These are phyloP conservation scores for Danio aesculapii DNA, from an alignment of 2,797 vertebrate species.

Conservation along the genomic window DNA sequence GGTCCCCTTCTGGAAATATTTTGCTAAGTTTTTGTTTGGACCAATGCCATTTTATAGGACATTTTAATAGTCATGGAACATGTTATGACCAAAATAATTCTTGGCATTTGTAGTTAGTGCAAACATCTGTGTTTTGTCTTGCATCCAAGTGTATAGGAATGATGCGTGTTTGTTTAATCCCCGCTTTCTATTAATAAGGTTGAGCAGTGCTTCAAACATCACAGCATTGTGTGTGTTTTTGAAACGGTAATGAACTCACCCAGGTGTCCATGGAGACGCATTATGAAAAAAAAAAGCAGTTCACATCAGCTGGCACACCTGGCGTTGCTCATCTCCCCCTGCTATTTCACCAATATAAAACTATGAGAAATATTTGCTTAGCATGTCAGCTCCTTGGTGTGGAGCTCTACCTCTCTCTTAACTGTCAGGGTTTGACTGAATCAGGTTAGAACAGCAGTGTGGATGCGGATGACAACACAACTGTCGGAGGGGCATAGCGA, in stretches of 20 bases:
- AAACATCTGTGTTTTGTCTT: neutral
- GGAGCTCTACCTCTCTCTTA: slow-evolving; percentile 65
- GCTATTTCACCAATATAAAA: slow-evolving; percentile 41
- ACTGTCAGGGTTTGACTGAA: slow-evolving; percentile 84
- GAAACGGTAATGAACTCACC: neutral
- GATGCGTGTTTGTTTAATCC: neutral
- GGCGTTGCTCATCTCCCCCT: slow-evolving; percentile 44
- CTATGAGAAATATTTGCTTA: slow-evolving; percentile 74
- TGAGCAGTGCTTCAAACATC: neutral
- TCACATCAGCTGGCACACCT: slow-evolving; percentile 46
- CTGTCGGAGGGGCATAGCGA: slow-evolving; percentile 65
- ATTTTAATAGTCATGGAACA: neutral
- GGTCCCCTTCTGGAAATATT: too few relatives aligned
- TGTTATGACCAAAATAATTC: neutral
- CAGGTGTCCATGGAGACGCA: slow-evolving; percentile 33
- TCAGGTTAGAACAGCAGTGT: slow-evolving; percentile 78
- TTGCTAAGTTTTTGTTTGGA: too few relatives aligned
- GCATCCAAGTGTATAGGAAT: neutral
- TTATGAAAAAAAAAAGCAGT: neutral
- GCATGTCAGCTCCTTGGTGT: slow-evolving; percentile 66
- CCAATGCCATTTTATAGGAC: too few relatives aligned
- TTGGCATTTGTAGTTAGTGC: too few relatives aligned
- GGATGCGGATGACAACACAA: slow-evolving; percentile 77
- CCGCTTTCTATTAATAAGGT: slow-evolving; percentile 8
- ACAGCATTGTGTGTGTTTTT: neutral